These are phyloP conservation scores for Diogma glabrata DNA, from an alignment of 2,888 invertebrate genomes.

Conservation along the genomic window DNA sequence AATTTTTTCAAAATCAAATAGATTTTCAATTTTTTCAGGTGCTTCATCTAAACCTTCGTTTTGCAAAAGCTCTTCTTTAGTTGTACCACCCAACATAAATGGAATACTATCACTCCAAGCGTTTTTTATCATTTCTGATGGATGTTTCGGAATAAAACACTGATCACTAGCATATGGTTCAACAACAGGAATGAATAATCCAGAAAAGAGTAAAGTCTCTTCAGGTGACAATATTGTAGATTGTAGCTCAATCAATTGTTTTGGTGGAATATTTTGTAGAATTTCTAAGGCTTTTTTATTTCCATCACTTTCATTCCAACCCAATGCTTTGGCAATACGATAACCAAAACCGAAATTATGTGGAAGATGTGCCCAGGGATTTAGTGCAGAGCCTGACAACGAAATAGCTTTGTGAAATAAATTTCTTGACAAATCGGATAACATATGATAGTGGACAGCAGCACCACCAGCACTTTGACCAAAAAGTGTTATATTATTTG, in stretches of 20 bases:
- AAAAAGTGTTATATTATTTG: background rate
- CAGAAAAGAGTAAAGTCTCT: conserved; percentile 23
- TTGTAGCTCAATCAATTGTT: background rate
- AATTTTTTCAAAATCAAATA: background rate
- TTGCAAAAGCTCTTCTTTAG: conserved; percentile 30
- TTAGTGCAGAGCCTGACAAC: background rate
- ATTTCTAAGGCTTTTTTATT: background rate
- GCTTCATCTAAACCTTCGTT: no score
- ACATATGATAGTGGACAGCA: background rate
- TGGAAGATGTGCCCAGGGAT: conserved; percentile 18
- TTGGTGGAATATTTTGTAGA: background rate
- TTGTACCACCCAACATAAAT: conserved; percentile 33
- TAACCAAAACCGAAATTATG: conserved; percentile 17
- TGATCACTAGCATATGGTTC: background rate
- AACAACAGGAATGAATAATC: conserved; percentile 13
- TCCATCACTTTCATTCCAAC: background rate
- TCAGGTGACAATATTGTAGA: background rate
- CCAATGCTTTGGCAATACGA: background rate
- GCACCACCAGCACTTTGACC: background rate
- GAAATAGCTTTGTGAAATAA: conserved; percentile 2
- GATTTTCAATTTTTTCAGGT: no score
- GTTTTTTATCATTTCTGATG: background rate
- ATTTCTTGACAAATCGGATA: background rate
- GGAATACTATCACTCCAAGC: conserved; percentile 33
- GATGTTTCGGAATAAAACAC: background rate